phyloP scores from a whole-genome alignment of 2,113 vertebrate species.

The Lampris incognitus region DNA sequence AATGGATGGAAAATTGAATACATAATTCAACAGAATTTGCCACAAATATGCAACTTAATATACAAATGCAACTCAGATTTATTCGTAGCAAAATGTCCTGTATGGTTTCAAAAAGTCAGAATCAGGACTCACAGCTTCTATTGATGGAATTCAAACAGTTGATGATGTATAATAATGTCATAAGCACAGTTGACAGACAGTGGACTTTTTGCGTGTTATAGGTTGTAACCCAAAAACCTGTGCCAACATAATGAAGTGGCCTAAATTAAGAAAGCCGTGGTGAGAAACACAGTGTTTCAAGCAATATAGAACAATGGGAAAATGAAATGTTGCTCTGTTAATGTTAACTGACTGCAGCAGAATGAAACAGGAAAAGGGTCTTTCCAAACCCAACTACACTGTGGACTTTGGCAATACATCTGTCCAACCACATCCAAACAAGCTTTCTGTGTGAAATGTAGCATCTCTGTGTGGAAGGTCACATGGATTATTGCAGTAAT shows the following conservation, averaged over 20 bases:
- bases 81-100: no score
- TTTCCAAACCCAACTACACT: background rate
- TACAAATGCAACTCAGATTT: background rate
- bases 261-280: slow-evolving; percentile 10
- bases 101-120: background rate
- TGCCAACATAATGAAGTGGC: slow-evolving; percentile 3
- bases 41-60: background rate
- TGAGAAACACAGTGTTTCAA: background rate
- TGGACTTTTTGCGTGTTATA: slow-evolving; percentile 24
- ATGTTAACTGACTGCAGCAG: slow-evolving; percentile 18
- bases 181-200: background rate
- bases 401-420: slow-evolving; percentile 40
- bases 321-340: background rate
- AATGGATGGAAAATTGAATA: background rate
- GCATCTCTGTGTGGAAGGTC: slow-evolving; percentile 2
- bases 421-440: slow-evolving; percentile 20
- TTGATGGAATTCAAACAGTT: background rate
- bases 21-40: slow-evolving; percentile 1
- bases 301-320: no score
- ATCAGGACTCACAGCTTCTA: no score
- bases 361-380: slow-evolving; percentile 9
- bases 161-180: slow-evolving; percentile 13
- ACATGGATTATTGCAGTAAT: slow-evolving; percentile 13
- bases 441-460: background rate
- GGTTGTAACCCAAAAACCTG: slow-evolving; percentile 16